A percentile compares a stretch with the other conserved stretches of the same genome.
Conservation (phyloP, 2,113 vertebrate species). For the Aptenodytes patagonicus region DNA sequence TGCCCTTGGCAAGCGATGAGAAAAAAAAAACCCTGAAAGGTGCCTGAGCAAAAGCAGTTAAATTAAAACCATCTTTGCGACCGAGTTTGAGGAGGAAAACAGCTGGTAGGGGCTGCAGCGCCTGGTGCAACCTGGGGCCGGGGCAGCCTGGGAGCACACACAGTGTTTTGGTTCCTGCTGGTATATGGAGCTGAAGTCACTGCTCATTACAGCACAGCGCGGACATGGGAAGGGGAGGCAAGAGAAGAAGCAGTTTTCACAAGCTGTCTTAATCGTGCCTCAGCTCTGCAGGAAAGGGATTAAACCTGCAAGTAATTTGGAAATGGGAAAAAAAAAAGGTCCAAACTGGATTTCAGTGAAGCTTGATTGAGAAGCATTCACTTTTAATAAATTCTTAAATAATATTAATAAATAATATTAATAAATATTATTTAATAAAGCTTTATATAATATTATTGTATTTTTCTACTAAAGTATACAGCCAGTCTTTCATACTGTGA, state of each 20-base stretch:
- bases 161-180: background rate
- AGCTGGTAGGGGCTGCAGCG: background rate
- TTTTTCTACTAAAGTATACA: background rate
- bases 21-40: background rate
- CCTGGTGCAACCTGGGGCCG: background rate
- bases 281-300: background rate
- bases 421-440: background rate
- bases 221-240: background rate
- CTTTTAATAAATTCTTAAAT: background rate
- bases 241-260: background rate
- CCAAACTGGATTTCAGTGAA: background rate
- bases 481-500: background rate
- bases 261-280: background rate
- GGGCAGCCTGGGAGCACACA: background rate
- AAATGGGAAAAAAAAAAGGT: background rate
- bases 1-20: constrained; percentile 24
- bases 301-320: background rate
- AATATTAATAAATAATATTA: background rate
- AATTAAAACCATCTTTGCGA: constrained; percentile 20
- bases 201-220: background rate
- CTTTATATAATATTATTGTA: background rate
- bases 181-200: background rate
- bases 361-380: background rate
- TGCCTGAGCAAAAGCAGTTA: constrained; percentile 20
- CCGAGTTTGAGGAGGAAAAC: constrained; percentile 15